phyloP scores from a whole-genome alignment of 2,888 invertebrate genomes.

The Pachliopta kotzebuea region DNA sequence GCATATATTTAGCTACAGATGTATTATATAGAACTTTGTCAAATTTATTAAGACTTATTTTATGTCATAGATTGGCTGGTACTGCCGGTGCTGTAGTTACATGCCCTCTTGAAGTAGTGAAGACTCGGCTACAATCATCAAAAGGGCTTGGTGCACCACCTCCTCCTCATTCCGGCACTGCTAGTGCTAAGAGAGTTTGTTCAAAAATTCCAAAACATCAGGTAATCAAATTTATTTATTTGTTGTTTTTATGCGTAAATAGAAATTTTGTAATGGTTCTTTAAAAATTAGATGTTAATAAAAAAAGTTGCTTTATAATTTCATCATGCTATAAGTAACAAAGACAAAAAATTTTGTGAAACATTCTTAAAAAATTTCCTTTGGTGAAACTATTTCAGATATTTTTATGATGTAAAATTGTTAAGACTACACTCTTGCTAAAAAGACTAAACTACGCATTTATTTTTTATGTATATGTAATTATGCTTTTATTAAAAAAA shows the following conservation, averaged over 20 bases:
- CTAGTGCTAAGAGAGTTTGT: constrained; percentile 86
- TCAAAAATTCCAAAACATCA: constrained; percentile 87
- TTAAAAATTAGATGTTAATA: not conserved
- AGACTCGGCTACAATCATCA: constrained; percentile 97
- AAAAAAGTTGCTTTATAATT: too few relatives aligned
- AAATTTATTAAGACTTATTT: not conserved
- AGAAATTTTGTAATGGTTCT: too few relatives aligned
- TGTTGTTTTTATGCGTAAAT: not conserved
- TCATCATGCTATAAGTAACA: constrained; percentile 4
- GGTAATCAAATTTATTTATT: constrained; percentile 58
- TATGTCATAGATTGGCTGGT: constrained; percentile 91
- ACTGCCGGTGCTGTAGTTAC: constrained; percentile 98
- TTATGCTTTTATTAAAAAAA: too few relatives aligned
- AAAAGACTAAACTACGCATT: not conserved
- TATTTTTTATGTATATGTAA: not conserved
- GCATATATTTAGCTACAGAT: not conserved
- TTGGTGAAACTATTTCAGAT: not conserved
- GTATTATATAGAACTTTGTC: not conserved
- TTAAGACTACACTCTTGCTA: not conserved
- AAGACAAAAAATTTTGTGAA: constrained; percentile 8
- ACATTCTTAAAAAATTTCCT: not conserved
- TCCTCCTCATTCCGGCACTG: constrained; percentile 72
- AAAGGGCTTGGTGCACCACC: constrained; percentile 82
- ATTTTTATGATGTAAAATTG: not conserved
- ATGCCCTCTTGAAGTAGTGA: constrained; percentile 98